Percentiles rank a stretch among this genome's conserved stretches.
Evolutionary conservation across 2,797 vertebrate genomes (phyloP).

Genomic region (Argyrosomus regius): DNA sequence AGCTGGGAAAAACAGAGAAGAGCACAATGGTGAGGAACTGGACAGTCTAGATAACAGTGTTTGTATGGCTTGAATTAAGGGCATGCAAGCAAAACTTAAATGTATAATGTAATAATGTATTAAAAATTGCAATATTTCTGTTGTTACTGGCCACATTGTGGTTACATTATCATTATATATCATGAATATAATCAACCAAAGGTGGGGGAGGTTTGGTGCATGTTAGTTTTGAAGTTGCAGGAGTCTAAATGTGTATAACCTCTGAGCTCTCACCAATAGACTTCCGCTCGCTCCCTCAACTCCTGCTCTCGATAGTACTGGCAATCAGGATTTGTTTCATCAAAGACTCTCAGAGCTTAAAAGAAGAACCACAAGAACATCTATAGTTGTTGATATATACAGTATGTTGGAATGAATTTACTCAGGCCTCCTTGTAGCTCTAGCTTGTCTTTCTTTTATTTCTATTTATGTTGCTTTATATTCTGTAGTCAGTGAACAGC

Average conservation of each 20-base stretch:
- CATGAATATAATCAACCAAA: background rate
- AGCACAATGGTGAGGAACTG: background rate
- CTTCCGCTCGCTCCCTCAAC: slow-evolving; percentile 46
- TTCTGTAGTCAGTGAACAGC: background rate
- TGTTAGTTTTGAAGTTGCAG: background rate
- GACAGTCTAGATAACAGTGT: background rate
- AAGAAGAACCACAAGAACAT: background rate
- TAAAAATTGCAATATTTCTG: background rate
- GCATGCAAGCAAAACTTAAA: background rate
- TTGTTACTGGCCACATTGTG: background rate
- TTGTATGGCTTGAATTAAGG: background rate
- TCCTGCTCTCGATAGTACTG: slow-evolving; percentile 47
- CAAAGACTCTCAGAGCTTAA: slow-evolving; percentile 64
- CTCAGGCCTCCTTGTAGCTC: too few species aligned
- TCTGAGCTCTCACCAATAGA: slow-evolving; percentile 61
- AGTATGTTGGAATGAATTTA: too few species aligned
- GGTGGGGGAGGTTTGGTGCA: background rate
- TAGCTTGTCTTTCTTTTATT: too few species aligned
- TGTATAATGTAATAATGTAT: background rate
- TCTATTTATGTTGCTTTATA: too few species aligned
- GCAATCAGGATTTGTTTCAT: slow-evolving; percentile 61
- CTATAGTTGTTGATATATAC: background rate
- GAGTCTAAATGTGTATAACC: background rate
- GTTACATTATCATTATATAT: background rate
- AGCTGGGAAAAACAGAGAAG: slow-evolving; percentile 43